Conservation (phyloP, 2,888 invertebrate species). For the Gandaritis pyraliata region DNA sequence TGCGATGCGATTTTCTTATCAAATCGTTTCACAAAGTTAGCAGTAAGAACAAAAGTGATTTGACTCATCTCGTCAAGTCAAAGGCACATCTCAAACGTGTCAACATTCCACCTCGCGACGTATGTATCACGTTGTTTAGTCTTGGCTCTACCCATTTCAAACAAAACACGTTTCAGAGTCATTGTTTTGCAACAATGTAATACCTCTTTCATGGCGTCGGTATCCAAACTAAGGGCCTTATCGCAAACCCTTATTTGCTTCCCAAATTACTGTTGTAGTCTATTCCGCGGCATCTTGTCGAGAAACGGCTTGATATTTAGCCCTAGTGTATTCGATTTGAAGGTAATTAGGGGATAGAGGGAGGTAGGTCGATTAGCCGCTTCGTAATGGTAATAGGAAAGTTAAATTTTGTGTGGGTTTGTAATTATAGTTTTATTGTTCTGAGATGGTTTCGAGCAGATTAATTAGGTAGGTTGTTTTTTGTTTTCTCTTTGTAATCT, state of each 20-base stretch:
- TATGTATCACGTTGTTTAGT: background rate
- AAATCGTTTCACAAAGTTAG: too few relatives aligned
- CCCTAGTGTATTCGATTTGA: constrained; percentile 31
- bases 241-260: constrained; percentile 74
- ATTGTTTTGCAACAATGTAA: constrained; percentile 75
- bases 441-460: background rate
- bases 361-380: constrained; percentile 4
- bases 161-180: constrained; percentile 71
- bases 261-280: constrained; percentile 65
- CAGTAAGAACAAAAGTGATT: too few relatives aligned
- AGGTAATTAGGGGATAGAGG: constrained; percentile 28
- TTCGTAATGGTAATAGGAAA: constrained; percentile 10
- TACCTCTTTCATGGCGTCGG: constrained; percentile 53
- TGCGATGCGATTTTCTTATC: too few relatives aligned
- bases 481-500: too few relatives aligned
- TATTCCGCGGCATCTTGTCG: constrained; percentile 59
- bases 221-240: constrained; percentile 67
- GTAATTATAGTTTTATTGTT: constrained; percentile 3
- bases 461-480: background rate
- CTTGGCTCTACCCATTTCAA: constrained; percentile 56
- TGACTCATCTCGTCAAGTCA: background rate
- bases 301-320: constrained; percentile 30
- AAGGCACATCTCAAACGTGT: background rate
- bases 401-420: constrained; percentile 2
- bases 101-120: background rate